Evolutionary conservation across 2,888 invertebrate species (phyloP).

Genomic region (Fragum whitleyi): DNA sequence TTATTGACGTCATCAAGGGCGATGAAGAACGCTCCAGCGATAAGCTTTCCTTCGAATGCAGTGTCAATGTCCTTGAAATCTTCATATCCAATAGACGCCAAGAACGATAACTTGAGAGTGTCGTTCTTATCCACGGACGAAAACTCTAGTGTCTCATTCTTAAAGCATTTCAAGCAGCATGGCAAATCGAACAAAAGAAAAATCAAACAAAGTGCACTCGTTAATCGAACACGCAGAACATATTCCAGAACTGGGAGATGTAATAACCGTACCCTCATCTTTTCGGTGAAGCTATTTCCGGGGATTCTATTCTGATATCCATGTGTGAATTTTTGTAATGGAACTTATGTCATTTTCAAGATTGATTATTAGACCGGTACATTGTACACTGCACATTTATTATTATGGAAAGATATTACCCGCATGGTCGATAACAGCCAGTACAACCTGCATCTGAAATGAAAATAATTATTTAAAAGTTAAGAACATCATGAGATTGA

Average conservation of each 20-base stretch:
- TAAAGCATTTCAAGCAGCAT: neutral
- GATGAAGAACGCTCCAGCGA: conserved; percentile 77
- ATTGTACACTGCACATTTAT: too few species aligned
- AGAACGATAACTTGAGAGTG: conserved; percentile 49
- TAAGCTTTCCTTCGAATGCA: conserved; percentile 52
- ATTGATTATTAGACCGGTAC: too few species aligned
- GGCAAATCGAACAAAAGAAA: neutral
- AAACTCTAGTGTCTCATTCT: conserved; percentile 39
- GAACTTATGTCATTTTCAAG: neutral
- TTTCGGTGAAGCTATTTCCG: too few species aligned
- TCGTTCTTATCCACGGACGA: conserved; percentile 41
- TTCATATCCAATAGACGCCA: conserved; percentile 37
- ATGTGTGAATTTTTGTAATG: too few species aligned
- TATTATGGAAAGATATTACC: too few species aligned
- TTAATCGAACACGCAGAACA: neutral
- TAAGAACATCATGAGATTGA: too few species aligned
- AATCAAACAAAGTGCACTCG: neutral
- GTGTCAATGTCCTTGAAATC: neutral
- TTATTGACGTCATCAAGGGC: conserved; percentile 76
- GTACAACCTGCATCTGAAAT: too few species aligned
- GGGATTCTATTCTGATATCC: too few species aligned
- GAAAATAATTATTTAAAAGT: too few species aligned
- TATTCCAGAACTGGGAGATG: neutral
- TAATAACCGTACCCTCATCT: neutral
- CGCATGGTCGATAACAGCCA: too few species aligned